Evolutionary conservation across 1,140 invertebrate species (phyloP).

Genomic region (Drosophila kepulauana): DNA sequence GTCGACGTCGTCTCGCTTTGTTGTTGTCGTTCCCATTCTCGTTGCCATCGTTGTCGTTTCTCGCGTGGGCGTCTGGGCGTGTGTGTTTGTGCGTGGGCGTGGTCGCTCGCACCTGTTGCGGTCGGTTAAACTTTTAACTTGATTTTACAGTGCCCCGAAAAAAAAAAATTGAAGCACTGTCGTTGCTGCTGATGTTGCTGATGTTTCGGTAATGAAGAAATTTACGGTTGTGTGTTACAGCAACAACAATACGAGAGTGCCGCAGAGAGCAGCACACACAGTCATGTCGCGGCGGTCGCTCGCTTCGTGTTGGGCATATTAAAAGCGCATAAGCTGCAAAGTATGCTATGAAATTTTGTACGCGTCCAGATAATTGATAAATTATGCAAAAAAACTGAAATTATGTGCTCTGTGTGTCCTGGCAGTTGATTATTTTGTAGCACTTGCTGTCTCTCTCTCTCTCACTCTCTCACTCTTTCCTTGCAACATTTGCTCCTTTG

Average conservation of each 20-base stretch:
- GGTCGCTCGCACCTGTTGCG: conserved; percentile 65
- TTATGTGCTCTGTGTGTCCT: neutral
- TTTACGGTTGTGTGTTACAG: conserved; percentile 21
- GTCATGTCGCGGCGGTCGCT: neutral
- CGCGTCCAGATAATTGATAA: conserved; percentile 44
- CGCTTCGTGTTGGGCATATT: conserved; percentile 35
- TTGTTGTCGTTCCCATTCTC: neutral
- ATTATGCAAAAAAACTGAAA: conserved; percentile 34
- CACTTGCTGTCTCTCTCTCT: neutral
- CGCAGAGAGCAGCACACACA: too few relatives aligned
- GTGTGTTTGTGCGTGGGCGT: conserved; percentile 4
- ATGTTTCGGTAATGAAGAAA: conserved; percentile 38
- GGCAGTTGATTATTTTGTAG: conserved; percentile 9
- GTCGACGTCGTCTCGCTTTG: conserved; percentile 6
- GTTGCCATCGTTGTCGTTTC: neutral
- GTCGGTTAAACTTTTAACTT: conserved; percentile 68
- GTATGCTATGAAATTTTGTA: conserved; percentile 49
- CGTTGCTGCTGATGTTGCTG: neutral
- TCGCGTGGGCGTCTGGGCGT: conserved; percentile 6
- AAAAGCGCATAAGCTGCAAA: conserved; percentile 39
- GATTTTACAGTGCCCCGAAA: conserved; percentile 31
- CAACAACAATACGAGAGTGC: neutral
- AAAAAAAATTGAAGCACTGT: conserved; percentile 6
- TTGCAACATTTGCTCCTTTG: neutral
- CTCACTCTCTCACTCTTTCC: neutral